Conservation (phyloP, 2,113 vertebrate genomes). For the Sialia sialis region DNA sequence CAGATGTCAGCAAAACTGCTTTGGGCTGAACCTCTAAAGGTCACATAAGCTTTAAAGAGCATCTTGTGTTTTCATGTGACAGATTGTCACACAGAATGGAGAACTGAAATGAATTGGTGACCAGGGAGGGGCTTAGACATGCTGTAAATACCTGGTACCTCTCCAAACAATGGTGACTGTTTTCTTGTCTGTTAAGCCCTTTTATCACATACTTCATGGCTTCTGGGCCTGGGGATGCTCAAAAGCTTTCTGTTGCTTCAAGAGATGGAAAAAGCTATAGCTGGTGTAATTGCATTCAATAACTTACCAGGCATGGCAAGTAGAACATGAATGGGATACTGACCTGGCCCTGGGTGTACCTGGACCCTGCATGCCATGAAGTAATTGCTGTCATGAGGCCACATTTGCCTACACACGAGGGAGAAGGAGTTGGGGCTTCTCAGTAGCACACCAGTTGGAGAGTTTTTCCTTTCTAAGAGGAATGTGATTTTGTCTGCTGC, state of each 20-base stretch:
- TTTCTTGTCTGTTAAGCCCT: not conserved
- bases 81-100: slow-evolving; percentile 3
- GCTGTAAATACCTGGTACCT: not conserved
- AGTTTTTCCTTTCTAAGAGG: not conserved
- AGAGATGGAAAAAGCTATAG: not conserved
- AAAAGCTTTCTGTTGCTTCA: not conserved
- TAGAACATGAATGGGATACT: not conserved
- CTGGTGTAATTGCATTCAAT: not conserved
- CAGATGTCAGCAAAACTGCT: slow-evolving; percentile 40
- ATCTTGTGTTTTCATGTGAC: slow-evolving; percentile 16
- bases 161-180: not conserved
- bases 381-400: not conserved
- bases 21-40: slow-evolving; percentile 34
- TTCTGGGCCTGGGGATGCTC: not conserved
- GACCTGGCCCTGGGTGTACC: not conserved
- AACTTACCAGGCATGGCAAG: not conserved
- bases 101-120: not conserved
- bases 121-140: not conserved
- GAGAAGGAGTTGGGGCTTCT: not conserved
- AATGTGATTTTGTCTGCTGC: not conserved
- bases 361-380: not conserved
- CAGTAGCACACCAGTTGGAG: not conserved
- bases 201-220: not conserved
- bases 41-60: slow-evolving; percentile 3
- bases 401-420: accelerated